Evolutionary conservation across 1,140 invertebrate species (phyloP).

Genomic region (Leguminivora glycinivorella): DNA sequence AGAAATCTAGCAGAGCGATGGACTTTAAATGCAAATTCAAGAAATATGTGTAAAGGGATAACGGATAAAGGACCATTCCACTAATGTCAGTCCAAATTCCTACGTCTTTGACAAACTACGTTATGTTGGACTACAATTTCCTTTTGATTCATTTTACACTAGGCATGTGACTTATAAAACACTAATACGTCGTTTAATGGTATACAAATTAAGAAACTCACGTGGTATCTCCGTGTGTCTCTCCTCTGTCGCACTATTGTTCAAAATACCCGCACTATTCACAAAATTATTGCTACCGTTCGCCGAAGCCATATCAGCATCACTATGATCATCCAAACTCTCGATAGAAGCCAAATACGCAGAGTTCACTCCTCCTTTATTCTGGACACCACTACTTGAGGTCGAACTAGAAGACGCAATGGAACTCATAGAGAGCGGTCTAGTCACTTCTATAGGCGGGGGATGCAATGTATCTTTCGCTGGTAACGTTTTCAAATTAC

Average conservation of each 20-base stretch:
- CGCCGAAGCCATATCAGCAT: constrained; percentile 79
- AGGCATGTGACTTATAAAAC: no score
- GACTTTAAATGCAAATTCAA: no score
- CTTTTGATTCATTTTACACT: no score
- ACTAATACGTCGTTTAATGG: not conserved
- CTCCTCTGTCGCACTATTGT: constrained; percentile 71
- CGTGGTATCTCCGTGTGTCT: constrained; percentile 55
- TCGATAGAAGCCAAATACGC: constrained; percentile 90
- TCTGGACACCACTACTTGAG: constrained; percentile 80
- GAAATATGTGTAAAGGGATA: no score
- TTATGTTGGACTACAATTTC: no score
- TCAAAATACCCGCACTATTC: constrained; percentile 77
- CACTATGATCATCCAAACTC: constrained; percentile 85
- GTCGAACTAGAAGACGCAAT: constrained; percentile 90
- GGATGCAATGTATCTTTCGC: constrained; percentile 62
- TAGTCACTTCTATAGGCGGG: constrained; percentile 60
- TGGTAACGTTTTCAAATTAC: constrained; percentile 61
- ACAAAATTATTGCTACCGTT: constrained; percentile 80
- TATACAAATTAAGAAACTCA: constrained; percentile 43
- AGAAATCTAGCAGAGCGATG: no score
- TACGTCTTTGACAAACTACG: no score
- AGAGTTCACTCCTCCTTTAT: constrained; percentile 78
- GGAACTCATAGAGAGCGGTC: constrained; percentile 90
- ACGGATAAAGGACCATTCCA: no score
- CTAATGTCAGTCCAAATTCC: no score